Evolutionary conservation across 2,888 invertebrate genomes (phyloP), one percentile per base, ranked within the genome.

Genomic region (Autographa gamma): DNA sequence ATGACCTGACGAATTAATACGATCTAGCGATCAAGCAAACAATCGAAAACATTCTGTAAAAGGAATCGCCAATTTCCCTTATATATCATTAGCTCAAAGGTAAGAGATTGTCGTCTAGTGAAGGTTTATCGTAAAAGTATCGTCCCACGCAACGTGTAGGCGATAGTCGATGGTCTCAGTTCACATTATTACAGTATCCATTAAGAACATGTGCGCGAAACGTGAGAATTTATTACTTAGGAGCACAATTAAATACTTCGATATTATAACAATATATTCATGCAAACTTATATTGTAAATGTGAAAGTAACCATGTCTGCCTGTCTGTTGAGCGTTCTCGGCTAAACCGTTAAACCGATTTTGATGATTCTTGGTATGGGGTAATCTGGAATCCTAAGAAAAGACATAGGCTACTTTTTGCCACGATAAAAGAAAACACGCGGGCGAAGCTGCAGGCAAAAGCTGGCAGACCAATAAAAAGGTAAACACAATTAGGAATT

Each of bases 131-230:
- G 75, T 43, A 18, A 78, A 63, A 61, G 19, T 52, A 61, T 34
- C 34, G 38, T 43, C 31, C 61, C 58, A 68, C 75, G 61, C 18
- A 32, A n/a, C 43, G 16, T 18, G 69, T 75, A 31, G 59, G 59
- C 62, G 54, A 75, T 25, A 75, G 69, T 8, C n/a, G n/a, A 65
- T 52, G 19, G 14, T 75, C 63, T 41, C 56, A 32, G 54, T 60
- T 56, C 18, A 32, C 48, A 79, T 64, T 75, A 75, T 75, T 62
- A 64, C 59, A 64, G 64, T 75, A 59, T 38, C 32, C 68, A 64
- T 66, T 66, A 62, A 59, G 52, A 61, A 32, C 54, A 56, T 38
- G 43, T 48, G n/a, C n/a, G 48, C 16, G n/a, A 14, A 4, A n/a
- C n/a, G n/a, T 48, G 48, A n/a, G 48, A 43, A 43, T 43, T n/a